Percentiles rank a stretch among this genome's conserved stretches.
Conservation (phyloP, 2,113 vertebrate genomes). For the Oreochromis spilurus region DNA sequence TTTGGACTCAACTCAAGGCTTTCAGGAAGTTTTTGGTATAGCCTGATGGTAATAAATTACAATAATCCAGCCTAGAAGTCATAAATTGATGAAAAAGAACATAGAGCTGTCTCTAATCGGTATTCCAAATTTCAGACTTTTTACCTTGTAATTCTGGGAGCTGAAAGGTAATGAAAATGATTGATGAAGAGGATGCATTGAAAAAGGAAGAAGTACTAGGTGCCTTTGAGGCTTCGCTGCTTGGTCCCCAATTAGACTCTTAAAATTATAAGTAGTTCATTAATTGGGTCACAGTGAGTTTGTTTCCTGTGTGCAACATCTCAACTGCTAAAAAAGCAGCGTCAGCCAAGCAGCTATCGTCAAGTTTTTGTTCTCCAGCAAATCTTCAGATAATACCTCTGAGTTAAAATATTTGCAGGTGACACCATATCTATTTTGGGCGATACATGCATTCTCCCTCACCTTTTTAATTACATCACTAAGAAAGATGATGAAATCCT, state of each 20-base stretch:
- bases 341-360: constrained; percentile 1
- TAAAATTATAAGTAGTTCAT: constrained; percentile 42
- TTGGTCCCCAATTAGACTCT: constrained; percentile 33
- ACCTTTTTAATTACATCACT: constrained; percentile 61
- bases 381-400: constrained; percentile 12
- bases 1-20: background rate
- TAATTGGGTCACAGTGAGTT: constrained; percentile 56
- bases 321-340: background rate
- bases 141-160: background rate
- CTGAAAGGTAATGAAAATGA: background rate
- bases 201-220: background rate
- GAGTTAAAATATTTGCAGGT: constrained; percentile 9
- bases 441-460: background rate
- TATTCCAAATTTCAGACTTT: background rate
- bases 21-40: background rate
- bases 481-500: constrained; percentile 68
- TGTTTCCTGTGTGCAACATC: constrained; percentile 18
- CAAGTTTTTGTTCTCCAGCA: background rate
- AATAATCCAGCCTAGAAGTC: background rate
- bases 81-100: background rate
- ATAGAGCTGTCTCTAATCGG: background rate
- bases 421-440: constrained; percentile 16
- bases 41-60: background rate
- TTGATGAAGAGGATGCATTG: background rate
- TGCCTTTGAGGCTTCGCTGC: background rate